A percentile compares a stretch with the other conserved stretches of the same genome.
phyloP scores from a whole-genome alignment of 2,888 invertebrate genomes.

The Drosophila buzzatii region DNA sequence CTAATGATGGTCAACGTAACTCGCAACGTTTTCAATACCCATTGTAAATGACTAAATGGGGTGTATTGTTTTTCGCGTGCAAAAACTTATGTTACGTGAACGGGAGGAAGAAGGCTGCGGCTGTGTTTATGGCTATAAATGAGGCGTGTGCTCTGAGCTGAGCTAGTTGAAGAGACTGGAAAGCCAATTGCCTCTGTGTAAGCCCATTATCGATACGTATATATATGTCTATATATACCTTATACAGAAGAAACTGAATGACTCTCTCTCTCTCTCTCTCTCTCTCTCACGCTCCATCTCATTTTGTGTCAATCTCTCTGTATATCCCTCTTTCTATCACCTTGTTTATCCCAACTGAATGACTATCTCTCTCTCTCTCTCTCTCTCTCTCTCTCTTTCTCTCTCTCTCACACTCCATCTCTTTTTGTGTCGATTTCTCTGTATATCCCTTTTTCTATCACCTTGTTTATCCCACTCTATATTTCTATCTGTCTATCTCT shows the following conservation, averaged over 20 bases:
- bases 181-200: not conserved
- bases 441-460: not conserved
- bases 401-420: not conserved
- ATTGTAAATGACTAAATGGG: not conserved
- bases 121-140: not conserved
- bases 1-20: slow-evolving; percentile 79
- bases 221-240: not conserved
- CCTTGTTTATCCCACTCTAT: too few relatives aligned
- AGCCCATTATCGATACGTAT: not conserved
- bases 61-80: not conserved
- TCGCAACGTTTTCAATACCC: slow-evolving; percentile 11
- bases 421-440: not conserved
- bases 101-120: too few relatives aligned
- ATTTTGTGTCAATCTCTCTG: not conserved
- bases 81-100: not conserved
- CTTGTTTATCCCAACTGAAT: too few relatives aligned
- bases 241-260: too few relatives aligned
- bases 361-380: not conserved
- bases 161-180: too few relatives aligned
- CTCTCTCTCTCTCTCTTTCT: not conserved
- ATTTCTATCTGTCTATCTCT: too few relatives aligned
- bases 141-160: too few relatives aligned
- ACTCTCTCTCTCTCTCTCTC: not conserved
- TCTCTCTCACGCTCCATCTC: not conserved
- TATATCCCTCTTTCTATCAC: not conserved